Conservation (phyloP, 1,140 invertebrate species). For the Hyles euphorbiae region DNA sequence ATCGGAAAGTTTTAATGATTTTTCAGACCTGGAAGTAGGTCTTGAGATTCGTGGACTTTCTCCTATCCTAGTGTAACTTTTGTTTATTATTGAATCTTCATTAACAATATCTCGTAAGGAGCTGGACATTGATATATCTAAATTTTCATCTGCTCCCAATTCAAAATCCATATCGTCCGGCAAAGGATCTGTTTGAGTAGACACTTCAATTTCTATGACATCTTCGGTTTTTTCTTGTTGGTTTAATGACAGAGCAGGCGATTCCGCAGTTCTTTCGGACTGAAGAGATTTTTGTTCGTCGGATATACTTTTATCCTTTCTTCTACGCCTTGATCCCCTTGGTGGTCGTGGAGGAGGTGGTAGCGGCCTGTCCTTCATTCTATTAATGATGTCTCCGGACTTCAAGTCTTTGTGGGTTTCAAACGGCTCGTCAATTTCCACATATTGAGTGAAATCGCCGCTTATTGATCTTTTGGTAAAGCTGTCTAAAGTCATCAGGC, state of each 20-base stretch:
- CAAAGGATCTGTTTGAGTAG: conserved; percentile 88
- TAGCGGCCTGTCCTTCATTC: conserved; percentile 87
- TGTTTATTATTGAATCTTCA: conserved; percentile 54
- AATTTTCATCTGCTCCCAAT: conserved; percentile 75
- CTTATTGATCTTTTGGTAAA: conserved; percentile 59
- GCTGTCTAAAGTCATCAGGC: conserved; percentile 67
- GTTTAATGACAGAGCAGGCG: conserved; percentile 18
- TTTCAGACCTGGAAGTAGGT: conserved; percentile 63
- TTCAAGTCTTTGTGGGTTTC: conserved; percentile 77
- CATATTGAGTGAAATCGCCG: conserved; percentile 76
- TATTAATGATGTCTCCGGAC: conserved; percentile 83
- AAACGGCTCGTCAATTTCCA: conserved; percentile 78
- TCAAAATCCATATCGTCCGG: conserved; percentile 86
- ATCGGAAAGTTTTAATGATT: conserved; percentile 75
- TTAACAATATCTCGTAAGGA: conserved; percentile 59
- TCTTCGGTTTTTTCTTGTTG: conserved; percentile 33
- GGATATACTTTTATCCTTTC: conserved; percentile 45
- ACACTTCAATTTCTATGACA: conserved; percentile 81
- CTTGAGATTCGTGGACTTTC: conserved; percentile 63
- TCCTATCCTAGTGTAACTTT: conserved; percentile 36
- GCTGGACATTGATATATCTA: conserved; percentile 64
- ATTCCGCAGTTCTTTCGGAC: conserved; percentile 17
- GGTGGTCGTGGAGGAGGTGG: conserved; percentile 89
- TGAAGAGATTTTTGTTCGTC: conserved; percentile 40
- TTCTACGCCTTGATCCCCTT: conserved; percentile 72